Percentiles rank a stretch among this genome's conserved stretches.
Conservation (phyloP, 37 sponge, comb jelly and placozoan genomes). For the Halisarca cf. caerulea region DNA sequence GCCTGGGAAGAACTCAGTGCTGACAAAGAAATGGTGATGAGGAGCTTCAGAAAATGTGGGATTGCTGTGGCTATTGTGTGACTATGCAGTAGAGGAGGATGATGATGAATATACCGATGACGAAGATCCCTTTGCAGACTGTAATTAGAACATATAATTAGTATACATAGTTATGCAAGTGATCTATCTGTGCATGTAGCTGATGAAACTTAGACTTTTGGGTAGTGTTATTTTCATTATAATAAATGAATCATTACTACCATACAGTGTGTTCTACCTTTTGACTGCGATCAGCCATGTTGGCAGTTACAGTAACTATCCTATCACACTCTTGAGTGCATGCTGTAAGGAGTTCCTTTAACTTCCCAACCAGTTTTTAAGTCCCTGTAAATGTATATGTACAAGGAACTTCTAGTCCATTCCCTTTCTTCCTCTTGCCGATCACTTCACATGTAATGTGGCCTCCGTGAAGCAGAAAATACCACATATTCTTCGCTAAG, state of each 20-base stretch:
- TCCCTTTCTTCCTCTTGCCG: constrained; percentile 13
- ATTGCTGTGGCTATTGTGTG: constrained; percentile 37
- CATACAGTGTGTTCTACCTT: no score
- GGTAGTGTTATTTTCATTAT: no score
- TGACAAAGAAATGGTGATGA: constrained; percentile 43
- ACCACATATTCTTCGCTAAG: background rate
- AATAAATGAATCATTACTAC: no score
- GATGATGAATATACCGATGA: constrained; percentile 31
- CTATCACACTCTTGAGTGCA: no score
- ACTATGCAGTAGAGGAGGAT: constrained; percentile 25
- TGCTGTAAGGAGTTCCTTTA: background rate
- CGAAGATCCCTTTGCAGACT: constrained; percentile 38
- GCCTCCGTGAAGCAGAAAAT: background rate
- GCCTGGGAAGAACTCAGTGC: constrained; percentile 52
- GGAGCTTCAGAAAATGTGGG: constrained; percentile 52
- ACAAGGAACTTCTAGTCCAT: constrained; percentile 24
- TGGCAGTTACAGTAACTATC: no score
- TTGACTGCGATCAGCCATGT: no score
- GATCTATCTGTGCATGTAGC: no score
- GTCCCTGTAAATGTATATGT: background rate
- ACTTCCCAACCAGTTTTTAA: background rate
- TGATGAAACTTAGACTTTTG: no score
- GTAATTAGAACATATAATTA: no score
- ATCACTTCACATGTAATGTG: constrained; percentile 12
- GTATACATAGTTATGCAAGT: no score